Conservation (phyloP, 2,797 vertebrate genomes). For the Danio jaintianensis region DNA sequence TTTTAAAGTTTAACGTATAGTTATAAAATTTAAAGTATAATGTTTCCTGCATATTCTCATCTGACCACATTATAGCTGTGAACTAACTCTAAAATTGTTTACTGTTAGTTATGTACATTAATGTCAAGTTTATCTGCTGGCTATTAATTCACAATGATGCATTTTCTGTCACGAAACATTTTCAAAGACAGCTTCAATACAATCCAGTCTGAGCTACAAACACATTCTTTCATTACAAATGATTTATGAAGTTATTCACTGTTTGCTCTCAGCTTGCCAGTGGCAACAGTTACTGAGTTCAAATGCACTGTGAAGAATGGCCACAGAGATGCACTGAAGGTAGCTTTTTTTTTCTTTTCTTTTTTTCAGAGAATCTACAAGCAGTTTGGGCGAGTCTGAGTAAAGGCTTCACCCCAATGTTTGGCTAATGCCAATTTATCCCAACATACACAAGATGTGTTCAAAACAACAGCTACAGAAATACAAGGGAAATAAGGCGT, state of each 20-base stretch:
- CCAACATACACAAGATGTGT: conserved; percentile 17
- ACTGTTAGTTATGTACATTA: not conserved
- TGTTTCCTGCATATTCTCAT: too few relatives aligned
- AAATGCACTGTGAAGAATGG: not conserved
- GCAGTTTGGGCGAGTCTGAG: conserved; percentile 9
- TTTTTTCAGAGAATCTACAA: conserved; percentile 18
- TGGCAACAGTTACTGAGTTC: conserved; percentile 18
- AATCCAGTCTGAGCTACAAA: conserved; percentile 15
- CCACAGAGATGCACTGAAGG: conserved; percentile 27
- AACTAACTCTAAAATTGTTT: too few relatives aligned
- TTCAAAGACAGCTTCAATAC: conserved; percentile 8
- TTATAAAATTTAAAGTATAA: too few relatives aligned
- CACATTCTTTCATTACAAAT: not conserved
- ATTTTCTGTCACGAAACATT: conserved; percentile 28
- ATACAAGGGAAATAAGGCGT: conserved; percentile 32
- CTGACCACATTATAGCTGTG: too few relatives aligned
- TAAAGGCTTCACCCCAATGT: conserved; percentile 39
- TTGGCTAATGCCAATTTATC: conserved; percentile 29
- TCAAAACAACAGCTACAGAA: conserved; percentile 52
- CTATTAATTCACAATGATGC: not conserved
- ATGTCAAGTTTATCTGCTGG: not conserved
- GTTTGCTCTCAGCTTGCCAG: conserved; percentile 12
- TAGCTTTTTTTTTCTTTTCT: conserved; percentile 36
- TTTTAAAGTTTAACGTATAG: too few relatives aligned
- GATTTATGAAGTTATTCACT: conserved; percentile 18